Evolutionary conservation across 2,797 vertebrate species (phyloP).

Genomic region (Petrocephalus sullivani): DNA sequence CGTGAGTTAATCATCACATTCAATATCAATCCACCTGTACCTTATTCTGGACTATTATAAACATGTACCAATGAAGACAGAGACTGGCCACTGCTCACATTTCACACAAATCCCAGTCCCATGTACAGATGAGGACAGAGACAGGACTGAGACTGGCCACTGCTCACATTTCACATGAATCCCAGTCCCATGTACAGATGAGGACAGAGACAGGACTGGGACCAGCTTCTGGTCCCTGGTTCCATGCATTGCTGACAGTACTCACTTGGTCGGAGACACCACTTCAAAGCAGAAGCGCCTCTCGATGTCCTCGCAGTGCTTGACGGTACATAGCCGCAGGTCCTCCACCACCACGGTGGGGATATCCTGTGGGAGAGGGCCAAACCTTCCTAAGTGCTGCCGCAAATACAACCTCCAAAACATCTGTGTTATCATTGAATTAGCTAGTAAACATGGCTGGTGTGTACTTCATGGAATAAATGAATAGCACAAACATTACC

Average conservation of each 20-base stretch:
- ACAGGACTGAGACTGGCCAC: neutral
- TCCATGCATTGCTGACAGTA: conserved; percentile 14
- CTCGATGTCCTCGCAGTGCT: conserved; percentile 91
- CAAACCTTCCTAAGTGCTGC: neutral
- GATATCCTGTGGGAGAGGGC: conserved; percentile 66
- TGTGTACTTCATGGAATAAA: neutral
- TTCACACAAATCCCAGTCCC: neutral
- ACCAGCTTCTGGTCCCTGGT: neutral
- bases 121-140: neutral
- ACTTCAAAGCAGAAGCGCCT: conserved; percentile 97
- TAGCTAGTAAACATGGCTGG: neutral
- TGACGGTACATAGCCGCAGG: conserved; percentile 87
- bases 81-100: neutral
- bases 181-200: neutral
- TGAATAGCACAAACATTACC: neutral
- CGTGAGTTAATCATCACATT: neutral
- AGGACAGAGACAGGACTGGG: neutral
- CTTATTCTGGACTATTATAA: neutral
- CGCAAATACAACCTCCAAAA: neutral
- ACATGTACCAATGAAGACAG: too few species aligned
- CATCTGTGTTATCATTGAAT: neutral
- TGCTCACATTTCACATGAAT: neutral
- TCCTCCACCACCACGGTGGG: conserved; percentile 95
- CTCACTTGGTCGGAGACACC: conserved; percentile 95
- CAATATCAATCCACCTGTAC: neutral